Conservation (phyloP, 2,113 vertebrate species). For the Pontoporia blainvillei region DNA sequence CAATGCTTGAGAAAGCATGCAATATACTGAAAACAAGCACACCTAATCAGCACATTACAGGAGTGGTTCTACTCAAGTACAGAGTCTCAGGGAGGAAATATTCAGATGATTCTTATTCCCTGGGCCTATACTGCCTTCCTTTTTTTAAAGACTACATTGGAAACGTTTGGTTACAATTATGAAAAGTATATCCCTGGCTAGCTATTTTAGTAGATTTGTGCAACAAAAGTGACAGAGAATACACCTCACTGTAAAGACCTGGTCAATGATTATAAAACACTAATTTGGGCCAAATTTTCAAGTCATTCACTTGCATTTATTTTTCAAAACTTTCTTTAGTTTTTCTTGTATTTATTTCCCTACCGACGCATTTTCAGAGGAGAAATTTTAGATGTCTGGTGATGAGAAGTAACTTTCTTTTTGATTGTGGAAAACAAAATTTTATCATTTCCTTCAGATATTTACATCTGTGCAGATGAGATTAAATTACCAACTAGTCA, state of each 20-base stretch:
- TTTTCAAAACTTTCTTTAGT: background rate
- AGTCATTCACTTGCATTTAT: background rate
- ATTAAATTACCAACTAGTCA: background rate
- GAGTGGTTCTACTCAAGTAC: background rate
- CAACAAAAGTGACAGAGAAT: background rate
- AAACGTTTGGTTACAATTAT: background rate
- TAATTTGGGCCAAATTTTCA: background rate
- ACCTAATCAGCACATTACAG: background rate
- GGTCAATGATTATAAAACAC: background rate
- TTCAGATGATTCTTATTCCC: background rate
- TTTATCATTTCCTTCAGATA: conserved; percentile 22
- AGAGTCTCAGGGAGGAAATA: background rate
- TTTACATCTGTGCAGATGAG: background rate
- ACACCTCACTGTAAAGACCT: background rate
- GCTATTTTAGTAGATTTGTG: background rate
- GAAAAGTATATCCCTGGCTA: background rate
- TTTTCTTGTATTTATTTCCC: background rate
- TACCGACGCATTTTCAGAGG: background rate
- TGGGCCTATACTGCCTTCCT: background rate
- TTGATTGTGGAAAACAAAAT: background rate
- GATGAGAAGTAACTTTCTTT: background rate
- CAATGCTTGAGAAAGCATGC: background rate
- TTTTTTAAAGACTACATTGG: background rate
- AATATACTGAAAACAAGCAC: background rate
- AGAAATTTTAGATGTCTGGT: conserved; percentile 35